Percentiles rank a stretch among this genome's conserved stretches.
Evolutionary conservation across 2,888 invertebrate species (phyloP).

Genomic region (Rotaria socialis): DNA sequence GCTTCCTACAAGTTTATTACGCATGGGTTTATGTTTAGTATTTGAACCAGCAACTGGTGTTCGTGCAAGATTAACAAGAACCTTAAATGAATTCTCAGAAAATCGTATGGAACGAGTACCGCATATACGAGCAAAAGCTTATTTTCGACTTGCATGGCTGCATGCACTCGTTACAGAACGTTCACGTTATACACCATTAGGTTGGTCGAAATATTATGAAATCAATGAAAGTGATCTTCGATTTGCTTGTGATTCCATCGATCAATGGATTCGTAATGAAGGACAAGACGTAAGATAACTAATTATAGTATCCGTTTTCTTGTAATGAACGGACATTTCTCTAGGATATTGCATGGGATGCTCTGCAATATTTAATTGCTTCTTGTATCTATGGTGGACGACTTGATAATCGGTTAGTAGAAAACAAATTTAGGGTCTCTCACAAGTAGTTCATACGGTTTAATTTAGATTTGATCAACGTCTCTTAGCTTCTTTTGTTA

Average conservation of each 20-base stretch:
- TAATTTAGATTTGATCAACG: slow-evolving; percentile 72
- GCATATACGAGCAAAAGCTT: slow-evolving; percentile 65
- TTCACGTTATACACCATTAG: slow-evolving; percentile 87
- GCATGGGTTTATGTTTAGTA: slow-evolving; percentile 87
- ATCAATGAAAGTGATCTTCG: slow-evolving; percentile 96
- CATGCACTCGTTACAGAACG: slow-evolving; percentile 92
- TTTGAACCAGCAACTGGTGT: slow-evolving; percentile 98
- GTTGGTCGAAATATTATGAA: slow-evolving; percentile 98
- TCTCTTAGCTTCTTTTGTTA: slow-evolving; percentile 66
- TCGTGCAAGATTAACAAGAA: slow-evolving; percentile 60
- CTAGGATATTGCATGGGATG: slow-evolving; percentile 98
- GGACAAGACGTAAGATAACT: slow-evolving; percentile 70
- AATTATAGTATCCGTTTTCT: slow-evolving; percentile 67
- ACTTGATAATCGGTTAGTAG: slow-evolving; percentile 78
- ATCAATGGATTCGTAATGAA: slow-evolving; percentile 94
- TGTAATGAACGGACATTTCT: neutral
- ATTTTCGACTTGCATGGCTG: slow-evolving; percentile 98
- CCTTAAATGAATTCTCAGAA: slow-evolving; percentile 63
- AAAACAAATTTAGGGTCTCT: neutral
- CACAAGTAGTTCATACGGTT: neutral
- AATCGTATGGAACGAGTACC: slow-evolving; percentile 47
- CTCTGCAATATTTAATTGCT: slow-evolving; percentile 83
- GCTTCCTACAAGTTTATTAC: slow-evolving; percentile 70
- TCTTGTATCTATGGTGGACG: slow-evolving; percentile 99
- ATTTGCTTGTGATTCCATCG: slow-evolving; percentile 94